Evolutionary conservation across 1,140 invertebrate genomes (phyloP).

Genomic region (Luehdorfia chinensis): DNA sequence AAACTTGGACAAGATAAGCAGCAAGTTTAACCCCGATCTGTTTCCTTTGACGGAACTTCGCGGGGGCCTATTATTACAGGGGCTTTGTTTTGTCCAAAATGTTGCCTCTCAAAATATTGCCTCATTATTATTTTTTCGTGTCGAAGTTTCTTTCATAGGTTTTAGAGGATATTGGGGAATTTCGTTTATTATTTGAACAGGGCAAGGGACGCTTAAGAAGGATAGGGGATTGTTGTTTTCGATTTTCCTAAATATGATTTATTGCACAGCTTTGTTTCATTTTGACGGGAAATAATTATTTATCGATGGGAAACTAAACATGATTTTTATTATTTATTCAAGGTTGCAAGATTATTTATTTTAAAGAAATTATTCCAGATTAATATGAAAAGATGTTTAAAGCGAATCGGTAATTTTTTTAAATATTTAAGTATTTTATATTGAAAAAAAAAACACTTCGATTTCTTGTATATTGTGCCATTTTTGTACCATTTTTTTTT

Average conservation of each 20-base stretch:
- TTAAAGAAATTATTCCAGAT: not conserved
- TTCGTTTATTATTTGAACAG: slow-evolving; percentile 26
- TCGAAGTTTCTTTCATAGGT: slow-evolving; percentile 30
- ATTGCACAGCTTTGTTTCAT: slow-evolving; percentile 9
- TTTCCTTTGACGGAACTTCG: slow-evolving; percentile 36
- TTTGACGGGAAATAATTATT: slow-evolving; percentile 6
- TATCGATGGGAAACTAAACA: slow-evolving; percentile 4
- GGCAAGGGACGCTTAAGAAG: slow-evolving; percentile 15
- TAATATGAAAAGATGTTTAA: too few species aligned
- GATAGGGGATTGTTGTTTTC: slow-evolving; percentile 23
- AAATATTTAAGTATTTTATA: too few species aligned
- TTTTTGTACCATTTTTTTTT: too few species aligned
- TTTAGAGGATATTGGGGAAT: slow-evolving; percentile 31
- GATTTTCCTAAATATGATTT: slow-evolving; percentile 25
- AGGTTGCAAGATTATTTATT: too few species aligned
- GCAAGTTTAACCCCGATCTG: slow-evolving; percentile 34
- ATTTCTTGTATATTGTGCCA: too few species aligned
- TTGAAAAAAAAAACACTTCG: too few species aligned
- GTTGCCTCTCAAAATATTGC: slow-evolving; percentile 45
- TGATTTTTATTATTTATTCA: not conserved
- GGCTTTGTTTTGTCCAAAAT: slow-evolving; percentile 45
- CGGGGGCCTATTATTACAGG: slow-evolving; percentile 33
- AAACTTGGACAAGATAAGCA: slow-evolving; percentile 40
- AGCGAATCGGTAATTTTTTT: too few species aligned
- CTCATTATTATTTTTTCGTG: slow-evolving; percentile 40